Base-by-base conservation (phyloP, 92 coral and sea anemone genomes). In the Umimayanthus chanpuru region DNA sequence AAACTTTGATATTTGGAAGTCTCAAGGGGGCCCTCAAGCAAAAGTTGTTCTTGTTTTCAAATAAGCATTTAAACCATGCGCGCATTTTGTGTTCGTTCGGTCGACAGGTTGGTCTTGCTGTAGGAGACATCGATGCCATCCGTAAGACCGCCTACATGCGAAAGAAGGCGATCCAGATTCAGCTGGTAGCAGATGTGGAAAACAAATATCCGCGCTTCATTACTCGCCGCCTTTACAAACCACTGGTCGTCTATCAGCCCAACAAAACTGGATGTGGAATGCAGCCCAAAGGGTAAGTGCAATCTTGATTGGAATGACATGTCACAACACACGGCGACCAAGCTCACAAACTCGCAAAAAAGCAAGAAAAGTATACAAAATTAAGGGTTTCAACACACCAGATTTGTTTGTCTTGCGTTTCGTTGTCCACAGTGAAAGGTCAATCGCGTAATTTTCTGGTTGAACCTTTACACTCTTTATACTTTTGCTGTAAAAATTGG, bases 181-280 rank as follows among this genome's bases (percentile, higher is more conserved):
- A 91, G 4, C 90, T 92, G 49, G 93, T 94, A 58, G 89, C 92
- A 12, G 94, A 90, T 9, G 96, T 94, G 23, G 96, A 94, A 73
- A 67, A 55, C 29, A 94, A 92, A 76, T 92, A 84, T 82, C 96
- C 96, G 16, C 82, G 87, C 38, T 85, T 94, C 68, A 88, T 94
- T 61, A 94, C 96, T 40, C 88, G 89, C 38, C 75, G 89, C 58
- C 47, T 92, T 4, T 94, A 94, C 86, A 90, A 86, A 41, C 92
- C 94, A 14, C 66, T 67, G 9, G 20, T 90, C 11, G 75, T 81
- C 73, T 32, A 87, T 38, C 84, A 70, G 67, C 93, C 93, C 16
- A 90, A 90, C 88, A 86, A 68, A 38, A 20, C n/a, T n/a, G n/a
- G 14, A 36, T 3, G 3, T 21, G 47, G 84, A 30, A 30, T 14